Conservation (phyloP, 2,888 invertebrate genomes). For the Heterodera filipjevi region DNA sequence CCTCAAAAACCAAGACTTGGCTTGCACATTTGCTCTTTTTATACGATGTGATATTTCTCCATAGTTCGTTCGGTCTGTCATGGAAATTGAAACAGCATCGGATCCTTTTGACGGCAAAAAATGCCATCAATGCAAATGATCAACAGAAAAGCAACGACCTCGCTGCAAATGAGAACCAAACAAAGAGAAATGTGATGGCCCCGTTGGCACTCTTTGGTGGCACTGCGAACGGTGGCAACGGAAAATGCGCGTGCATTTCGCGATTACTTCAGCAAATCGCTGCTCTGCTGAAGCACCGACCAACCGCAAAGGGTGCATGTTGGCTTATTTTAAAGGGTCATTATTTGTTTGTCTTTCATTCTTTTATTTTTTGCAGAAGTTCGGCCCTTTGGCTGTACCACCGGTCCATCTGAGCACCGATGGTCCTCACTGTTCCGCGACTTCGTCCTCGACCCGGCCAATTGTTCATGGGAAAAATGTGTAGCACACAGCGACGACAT, state of each 20-base stretch:
- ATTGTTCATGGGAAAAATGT: constrained; percentile 50
- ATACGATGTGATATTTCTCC: not conserved
- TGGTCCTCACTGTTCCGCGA: constrained; percentile 54
- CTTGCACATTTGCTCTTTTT: too few species aligned
- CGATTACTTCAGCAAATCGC: constrained; percentile 30
- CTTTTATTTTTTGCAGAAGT: not conserved
- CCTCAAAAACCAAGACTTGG: too few species aligned
- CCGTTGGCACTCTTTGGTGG: not conserved
- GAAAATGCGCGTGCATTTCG: constrained; percentile 31
- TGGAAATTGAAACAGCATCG: not conserved
- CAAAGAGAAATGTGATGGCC: not conserved
- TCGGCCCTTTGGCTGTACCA: not conserved
- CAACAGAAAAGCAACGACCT: not conserved
- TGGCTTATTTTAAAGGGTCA: not conserved
- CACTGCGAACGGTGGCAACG: not conserved
- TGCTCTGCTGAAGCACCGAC: constrained; percentile 25
- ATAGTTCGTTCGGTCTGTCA: not conserved
- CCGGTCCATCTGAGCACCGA: constrained; percentile 20
- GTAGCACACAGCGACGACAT: constrained; percentile 59
- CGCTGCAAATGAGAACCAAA: not conserved
- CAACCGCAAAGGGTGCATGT: constrained; percentile 21
- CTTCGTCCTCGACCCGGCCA: constrained; percentile 49
- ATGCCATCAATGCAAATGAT: not conserved
- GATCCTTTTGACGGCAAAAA: not conserved
- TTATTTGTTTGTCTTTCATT: not conserved